Evolutionary conservation across 2,113 vertebrate genomes (phyloP).

Genomic region (Tachysurus fulvidraco): DNA sequence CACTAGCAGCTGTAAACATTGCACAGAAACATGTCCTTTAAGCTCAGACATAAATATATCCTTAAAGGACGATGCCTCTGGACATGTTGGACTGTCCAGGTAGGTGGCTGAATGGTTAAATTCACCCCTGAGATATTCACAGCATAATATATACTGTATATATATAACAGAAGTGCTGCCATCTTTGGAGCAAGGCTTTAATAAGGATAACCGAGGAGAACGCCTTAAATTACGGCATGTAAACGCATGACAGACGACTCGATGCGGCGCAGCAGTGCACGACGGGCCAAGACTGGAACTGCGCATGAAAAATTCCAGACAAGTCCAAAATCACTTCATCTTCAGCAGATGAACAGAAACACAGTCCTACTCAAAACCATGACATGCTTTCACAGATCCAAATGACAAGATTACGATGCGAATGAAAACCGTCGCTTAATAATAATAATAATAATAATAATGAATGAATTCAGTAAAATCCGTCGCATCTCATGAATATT

Average conservation of each 20-base stretch:
- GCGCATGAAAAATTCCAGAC: slow-evolving; percentile 53
- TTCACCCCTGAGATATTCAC: no score
- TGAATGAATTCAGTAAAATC: background rate
- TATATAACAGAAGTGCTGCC: background rate
- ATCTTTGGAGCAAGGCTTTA: background rate
- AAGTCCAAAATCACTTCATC: slow-evolving; percentile 46
- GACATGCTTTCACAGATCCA: background rate
- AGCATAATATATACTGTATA: no score
- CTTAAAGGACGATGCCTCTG: background rate
- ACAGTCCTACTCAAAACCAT: background rate
- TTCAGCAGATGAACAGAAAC: background rate
- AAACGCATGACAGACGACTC: background rate
- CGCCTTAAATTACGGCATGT: background rate
- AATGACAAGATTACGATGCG: background rate
- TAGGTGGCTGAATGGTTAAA: background rate
- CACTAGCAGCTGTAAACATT: slow-evolving; percentile 13
- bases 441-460: no score
- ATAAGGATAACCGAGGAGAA: background rate
- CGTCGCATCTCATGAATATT: slow-evolving; percentile 3
- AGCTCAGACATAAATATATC: slow-evolving; percentile 17
- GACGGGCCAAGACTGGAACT: slow-evolving; percentile 1
- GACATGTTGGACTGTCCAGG: background rate
- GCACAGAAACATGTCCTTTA: slow-evolving; percentile 24
- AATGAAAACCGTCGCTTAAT: no score
- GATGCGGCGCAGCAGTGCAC: background rate